Evolutionary conservation across 92 coral and sea anemone species (phyloP).

Genomic region (Epizoanthus fatuus): DNA sequence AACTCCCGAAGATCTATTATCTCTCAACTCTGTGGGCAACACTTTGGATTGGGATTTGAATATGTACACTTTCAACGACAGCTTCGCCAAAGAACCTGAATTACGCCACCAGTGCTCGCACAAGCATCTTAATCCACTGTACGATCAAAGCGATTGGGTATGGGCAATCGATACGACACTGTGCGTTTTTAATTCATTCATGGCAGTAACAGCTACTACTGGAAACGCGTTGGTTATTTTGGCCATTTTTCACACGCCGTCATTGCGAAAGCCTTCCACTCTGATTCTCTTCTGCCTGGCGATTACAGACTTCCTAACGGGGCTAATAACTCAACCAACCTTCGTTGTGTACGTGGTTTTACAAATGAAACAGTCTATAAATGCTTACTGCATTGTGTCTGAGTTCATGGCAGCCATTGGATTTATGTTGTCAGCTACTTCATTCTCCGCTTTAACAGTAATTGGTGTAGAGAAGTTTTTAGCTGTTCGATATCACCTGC

Average conservation of each 20-base stretch:
- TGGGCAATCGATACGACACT: conserved; percentile 12
- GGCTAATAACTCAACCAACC: conserved; percentile 25
- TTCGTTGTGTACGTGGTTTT: conserved; percentile 23
- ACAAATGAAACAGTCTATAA: conserved; percentile 5
- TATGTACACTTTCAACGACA: background rate
- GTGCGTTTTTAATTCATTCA: conserved; percentile 8
- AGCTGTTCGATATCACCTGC: conserved; percentile 21
- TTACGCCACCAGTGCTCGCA: background rate
- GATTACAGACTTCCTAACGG: conserved; percentile 39
- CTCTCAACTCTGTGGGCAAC: no score
- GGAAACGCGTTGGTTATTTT: conserved; percentile 27
- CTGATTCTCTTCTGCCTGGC: conserved; percentile 50
- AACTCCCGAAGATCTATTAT: no score
- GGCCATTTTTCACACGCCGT: conserved; percentile 26
- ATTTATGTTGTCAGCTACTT: conserved; percentile 31
- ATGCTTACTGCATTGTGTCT: conserved; percentile 27
- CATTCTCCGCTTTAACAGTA: conserved; percentile 20
- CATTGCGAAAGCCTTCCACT: conserved; percentile 65
- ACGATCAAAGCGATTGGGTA: conserved; percentile 29
- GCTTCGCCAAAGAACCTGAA: background rate
- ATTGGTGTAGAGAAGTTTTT: conserved; percentile 19
- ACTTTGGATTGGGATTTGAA: background rate
- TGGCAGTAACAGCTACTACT: conserved; percentile 8
- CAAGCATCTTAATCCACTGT: conserved; percentile 6
- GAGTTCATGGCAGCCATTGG: conserved; percentile 41